phyloP scores from a whole-genome alignment of 2,888 invertebrate genomes.

The Hydroisotoma schaefferi region DNA sequence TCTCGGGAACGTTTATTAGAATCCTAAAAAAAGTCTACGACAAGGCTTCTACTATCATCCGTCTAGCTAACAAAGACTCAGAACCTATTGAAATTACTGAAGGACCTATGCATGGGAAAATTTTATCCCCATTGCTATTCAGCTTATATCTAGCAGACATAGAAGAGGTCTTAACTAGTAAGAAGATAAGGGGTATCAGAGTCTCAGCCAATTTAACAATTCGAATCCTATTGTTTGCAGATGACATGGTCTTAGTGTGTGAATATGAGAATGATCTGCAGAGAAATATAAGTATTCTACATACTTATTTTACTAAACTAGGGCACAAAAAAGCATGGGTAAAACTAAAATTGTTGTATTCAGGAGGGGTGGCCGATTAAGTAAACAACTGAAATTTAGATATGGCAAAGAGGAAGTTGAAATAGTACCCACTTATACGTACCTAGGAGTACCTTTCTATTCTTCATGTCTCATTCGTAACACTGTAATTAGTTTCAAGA shows the following conservation, averaged over 20 bases:
- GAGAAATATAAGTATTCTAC: not conserved
- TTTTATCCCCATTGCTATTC: not conserved
- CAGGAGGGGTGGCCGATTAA: not conserved
- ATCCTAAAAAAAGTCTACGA: slow-evolving; percentile 12
- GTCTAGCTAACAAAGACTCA: not conserved
- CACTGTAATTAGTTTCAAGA: not conserved
- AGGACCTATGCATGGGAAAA: not conserved
- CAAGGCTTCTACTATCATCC: not conserved
- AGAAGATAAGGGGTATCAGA: not conserved
- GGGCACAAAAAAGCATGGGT: not conserved
- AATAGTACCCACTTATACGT: not conserved
- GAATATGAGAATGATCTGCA: not conserved
- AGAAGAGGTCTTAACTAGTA: not conserved
- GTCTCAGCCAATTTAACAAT: not conserved
- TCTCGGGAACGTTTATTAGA: slow-evolving; percentile 16
- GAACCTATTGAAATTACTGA: not conserved
- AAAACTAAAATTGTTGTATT: not conserved
- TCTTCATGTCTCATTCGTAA: not conserved
- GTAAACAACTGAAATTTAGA: too few species aligned
- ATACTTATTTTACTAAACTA: not conserved
- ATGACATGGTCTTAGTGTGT: not conserved
- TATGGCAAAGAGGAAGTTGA: not conserved
- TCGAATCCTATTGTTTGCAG: not conserved
- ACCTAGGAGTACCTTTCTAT: not conserved
- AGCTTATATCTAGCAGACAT: not conserved